Percentiles rank a stretch among this genome's conserved stretches.
Evolutionary conservation across 2,797 vertebrate species (phyloP).

Genomic region (Threskiornis aethiopicus): DNA sequence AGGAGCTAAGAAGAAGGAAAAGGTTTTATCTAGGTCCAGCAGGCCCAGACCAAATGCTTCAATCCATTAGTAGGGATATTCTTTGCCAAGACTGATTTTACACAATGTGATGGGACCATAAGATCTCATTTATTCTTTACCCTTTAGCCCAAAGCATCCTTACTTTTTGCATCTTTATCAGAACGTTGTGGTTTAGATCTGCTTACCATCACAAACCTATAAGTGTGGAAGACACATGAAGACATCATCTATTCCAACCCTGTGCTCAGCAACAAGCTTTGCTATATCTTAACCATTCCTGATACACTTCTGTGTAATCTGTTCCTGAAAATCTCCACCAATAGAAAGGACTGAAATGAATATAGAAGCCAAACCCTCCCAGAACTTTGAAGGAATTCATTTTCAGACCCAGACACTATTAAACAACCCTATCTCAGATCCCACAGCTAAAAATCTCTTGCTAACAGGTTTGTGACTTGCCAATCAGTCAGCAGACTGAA

Average conservation of each 20-base stretch:
- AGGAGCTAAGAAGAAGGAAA: background rate
- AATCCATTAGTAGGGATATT: background rate
- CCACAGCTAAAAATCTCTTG: background rate
- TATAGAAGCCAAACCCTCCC: background rate
- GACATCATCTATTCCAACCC: background rate
- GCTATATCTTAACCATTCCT: background rate
- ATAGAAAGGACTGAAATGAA: background rate
- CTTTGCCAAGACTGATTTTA: background rate
- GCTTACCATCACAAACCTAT: background rate
- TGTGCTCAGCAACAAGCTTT: background rate
- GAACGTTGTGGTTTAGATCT: background rate
- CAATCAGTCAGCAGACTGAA: slow-evolving; percentile 28
- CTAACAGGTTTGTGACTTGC: background rate
- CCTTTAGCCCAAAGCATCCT: background rate
- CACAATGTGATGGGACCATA: background rate
- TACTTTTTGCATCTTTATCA: background rate
- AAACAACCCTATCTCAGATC: background rate
- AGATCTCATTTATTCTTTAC: background rate
- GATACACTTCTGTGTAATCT: background rate
- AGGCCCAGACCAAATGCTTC: background rate
- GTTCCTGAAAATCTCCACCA: background rate
- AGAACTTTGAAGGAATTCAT: background rate
- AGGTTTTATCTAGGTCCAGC: background rate
- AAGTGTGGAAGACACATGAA: background rate
- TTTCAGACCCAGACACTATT: background rate